Conservation (phyloP, 2,888 invertebrate genomes). For the Argyresthia albistria region DNA sequence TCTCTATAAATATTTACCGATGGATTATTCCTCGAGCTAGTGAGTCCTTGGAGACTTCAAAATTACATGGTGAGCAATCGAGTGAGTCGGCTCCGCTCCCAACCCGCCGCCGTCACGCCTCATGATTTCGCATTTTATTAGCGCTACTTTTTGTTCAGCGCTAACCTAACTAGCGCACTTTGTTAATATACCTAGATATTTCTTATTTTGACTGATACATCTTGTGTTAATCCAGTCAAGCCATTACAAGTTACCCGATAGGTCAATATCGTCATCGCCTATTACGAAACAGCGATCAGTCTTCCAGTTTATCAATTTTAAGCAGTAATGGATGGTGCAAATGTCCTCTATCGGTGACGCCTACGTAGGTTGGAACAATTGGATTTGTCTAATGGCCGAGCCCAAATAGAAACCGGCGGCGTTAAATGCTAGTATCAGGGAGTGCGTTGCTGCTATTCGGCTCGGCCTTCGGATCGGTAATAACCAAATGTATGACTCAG, state of each 20-base stretch:
- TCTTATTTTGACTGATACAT: not conserved
- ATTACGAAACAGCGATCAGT: slow-evolving; percentile 12
- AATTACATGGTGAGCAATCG: slow-evolving; percentile 63
- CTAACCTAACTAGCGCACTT: slow-evolving; percentile 21
- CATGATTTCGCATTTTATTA: slow-evolving; percentile 31
- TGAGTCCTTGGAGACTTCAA: slow-evolving; percentile 31
- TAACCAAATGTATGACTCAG: slow-evolving; percentile 49
- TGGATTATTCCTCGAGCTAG: slow-evolving; percentile 44
- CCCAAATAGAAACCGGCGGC: not conserved
- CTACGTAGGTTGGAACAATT: slow-evolving; percentile 26
- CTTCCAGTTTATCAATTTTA: slow-evolving; percentile 17
- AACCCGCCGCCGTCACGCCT: slow-evolving; percentile 6
- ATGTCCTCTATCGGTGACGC: slow-evolving; percentile 18
- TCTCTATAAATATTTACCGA: slow-evolving; percentile 58
- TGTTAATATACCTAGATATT: not conserved
- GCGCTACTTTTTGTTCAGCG: slow-evolving; percentile 37
- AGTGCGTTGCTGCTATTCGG: slow-evolving; percentile 21
- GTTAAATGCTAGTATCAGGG: slow-evolving; percentile 18
- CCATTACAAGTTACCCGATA: slow-evolving; percentile 13
- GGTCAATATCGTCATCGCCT: slow-evolving; percentile 10
- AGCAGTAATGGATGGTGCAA: slow-evolving; percentile 16
- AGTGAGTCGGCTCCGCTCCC: slow-evolving; percentile 48
- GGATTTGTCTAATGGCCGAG: slow-evolving; percentile 29
- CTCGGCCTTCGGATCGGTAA: slow-evolving; percentile 41
- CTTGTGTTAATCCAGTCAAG: not conserved